Conservation (phyloP, 2,888 invertebrate species). For the Drosophila neotestacea region DNA sequence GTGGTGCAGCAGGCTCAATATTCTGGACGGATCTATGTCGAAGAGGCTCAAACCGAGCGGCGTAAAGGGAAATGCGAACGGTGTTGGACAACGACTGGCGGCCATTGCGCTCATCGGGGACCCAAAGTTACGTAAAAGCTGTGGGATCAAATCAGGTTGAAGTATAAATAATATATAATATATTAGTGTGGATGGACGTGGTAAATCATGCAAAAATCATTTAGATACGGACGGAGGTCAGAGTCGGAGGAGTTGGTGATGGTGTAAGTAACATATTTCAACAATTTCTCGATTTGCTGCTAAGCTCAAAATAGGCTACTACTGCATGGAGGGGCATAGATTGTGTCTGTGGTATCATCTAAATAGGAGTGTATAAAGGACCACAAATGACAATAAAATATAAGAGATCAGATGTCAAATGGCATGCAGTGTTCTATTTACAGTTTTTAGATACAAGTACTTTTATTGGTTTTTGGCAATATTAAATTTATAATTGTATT, state of each 20-base stretch:
- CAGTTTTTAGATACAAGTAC: constrained; percentile 26
- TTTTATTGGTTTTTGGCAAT: neutral
- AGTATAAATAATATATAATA: neutral
- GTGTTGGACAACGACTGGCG: constrained; percentile 85
- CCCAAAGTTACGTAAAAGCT: constrained; percentile 79
- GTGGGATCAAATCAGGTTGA: constrained; percentile 21
- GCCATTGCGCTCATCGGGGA: constrained; percentile 69
- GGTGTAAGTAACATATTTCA: constrained; percentile 7
- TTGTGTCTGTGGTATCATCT: constrained; percentile 11
- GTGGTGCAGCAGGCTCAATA: constrained; percentile 87
- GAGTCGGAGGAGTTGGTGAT: neutral
- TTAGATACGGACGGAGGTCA: neutral
- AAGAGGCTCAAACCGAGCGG: constrained; percentile 85
- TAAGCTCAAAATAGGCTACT: neutral
- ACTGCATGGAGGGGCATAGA: constrained; percentile 4
- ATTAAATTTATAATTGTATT: neutral
- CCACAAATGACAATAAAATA: constrained; percentile 3
- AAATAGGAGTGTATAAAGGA: neutral
- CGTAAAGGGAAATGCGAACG: constrained; percentile 87
- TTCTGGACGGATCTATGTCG: constrained; percentile 86
- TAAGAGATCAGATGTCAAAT: neutral
- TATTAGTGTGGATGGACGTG: neutral
- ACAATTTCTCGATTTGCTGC: constrained; percentile 22
- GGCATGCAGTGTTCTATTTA: constrained; percentile 36
- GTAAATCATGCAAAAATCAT: constrained; percentile 10